Conservation (phyloP, 2,888 invertebrate genomes). For the Diplolepis rosae region DNA sequence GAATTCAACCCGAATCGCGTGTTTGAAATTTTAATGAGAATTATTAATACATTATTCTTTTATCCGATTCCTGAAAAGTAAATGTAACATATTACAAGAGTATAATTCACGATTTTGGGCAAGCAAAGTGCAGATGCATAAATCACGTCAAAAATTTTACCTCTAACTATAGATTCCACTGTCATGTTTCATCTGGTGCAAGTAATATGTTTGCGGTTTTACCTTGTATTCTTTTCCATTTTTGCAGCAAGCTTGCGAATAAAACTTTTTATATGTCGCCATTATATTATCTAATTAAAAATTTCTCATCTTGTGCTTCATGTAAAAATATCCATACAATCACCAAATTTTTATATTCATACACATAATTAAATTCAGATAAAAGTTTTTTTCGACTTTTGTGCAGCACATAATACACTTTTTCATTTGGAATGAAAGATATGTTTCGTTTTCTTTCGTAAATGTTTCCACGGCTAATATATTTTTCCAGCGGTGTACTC, state of each 20-base stretch:
- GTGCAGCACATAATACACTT: neutral
- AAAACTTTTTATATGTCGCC: neutral
- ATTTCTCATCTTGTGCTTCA: neutral
- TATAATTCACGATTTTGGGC: neutral
- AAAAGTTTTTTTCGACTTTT: no score
- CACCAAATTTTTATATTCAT: no score
- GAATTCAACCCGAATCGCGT: no score
- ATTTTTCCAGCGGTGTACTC: neutral
- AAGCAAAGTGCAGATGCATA: neutral
- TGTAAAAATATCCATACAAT: no score
- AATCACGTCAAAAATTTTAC: neutral
- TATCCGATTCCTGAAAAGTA: neutral
- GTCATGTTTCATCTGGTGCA: conserved; percentile 8
- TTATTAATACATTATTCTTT: no score
- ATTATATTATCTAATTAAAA: neutral
- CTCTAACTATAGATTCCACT: conserved; percentile 4
- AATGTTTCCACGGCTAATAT: conserved; percentile 1
- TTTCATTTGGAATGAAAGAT: neutral
- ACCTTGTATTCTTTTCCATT: neutral
- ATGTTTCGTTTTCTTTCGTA: neutral
- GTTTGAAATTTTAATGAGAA: no score
- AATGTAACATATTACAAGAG: no score
- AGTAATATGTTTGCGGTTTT: neutral
- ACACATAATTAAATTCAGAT: no score
- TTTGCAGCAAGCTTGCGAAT: neutral